Base-by-base conservation (phyloP, 2,888 invertebrate species). In the Ophioninae sp. region DNA sequence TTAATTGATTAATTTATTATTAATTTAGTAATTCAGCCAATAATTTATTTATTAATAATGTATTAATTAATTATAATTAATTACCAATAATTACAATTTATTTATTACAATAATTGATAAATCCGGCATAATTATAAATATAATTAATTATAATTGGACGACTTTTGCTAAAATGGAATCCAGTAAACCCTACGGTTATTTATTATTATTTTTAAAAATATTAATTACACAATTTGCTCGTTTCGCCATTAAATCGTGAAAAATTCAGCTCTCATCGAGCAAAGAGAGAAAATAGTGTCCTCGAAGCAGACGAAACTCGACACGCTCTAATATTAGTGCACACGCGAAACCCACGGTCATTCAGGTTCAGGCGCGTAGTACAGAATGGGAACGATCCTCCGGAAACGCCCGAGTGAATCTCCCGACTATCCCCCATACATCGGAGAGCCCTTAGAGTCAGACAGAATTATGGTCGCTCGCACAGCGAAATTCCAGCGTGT, bases 241-340 rank as follows among this genome's bases (percentile, higher is more conserved):
- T 51, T 51, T 13, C 5, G 17, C 10, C 51, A 10, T 17, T 17
- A 17, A 17, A 10, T 51, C 51, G 51, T 6, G 41, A 6, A 41
- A 6, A 41, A 9, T 41, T 41, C 41, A 41, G 41, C 41, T 41
- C 41, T 58, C 75, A 73, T 76, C 73, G 71, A 23, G 68, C 9
- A 58, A 30, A 37, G 65, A 44, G 59, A 59, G 39, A 75, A 63
- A 30, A 51, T 64, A 1, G 9, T 64, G 17, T 76, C 41, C 75
- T 51, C 65, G 13, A n/a, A 17, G 65, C 39, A 65, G 61, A 68
- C 69, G 58, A 75, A 68, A 76, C 79, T 41, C 37, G 68, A 51
- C 73, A 69, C n/a, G n/a, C 64, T 68, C 87, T 90, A 91, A 90
- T 90, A 88, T 90, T 90, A 88, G 89, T 78, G 71, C 76, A 65